Base-by-base conservation (phyloP, 2,797 vertebrate species). In the Schizothorax lantsangensis region DNA sequence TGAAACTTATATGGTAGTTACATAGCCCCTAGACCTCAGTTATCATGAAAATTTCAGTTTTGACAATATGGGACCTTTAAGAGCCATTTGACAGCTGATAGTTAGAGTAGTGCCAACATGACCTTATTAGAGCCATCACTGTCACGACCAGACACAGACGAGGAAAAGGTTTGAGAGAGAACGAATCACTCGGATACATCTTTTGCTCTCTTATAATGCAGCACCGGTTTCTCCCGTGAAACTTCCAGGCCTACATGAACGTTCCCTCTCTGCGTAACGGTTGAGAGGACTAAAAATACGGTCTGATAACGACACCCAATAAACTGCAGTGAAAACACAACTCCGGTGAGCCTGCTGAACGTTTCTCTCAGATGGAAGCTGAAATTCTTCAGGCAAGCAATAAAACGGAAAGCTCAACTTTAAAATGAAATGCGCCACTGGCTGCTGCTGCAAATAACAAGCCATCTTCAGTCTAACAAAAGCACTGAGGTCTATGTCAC, bases 111-210 rank as follows among this genome's bases (percentile, higher is more conserved):
- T 79, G 89, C 87, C 73, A 62, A 45, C 85, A 71, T 71, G 57
- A 87, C 89, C 89, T 90, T 49, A 78, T 93, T 92, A 92, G 79
- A 89, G 79, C 90, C 89, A 91, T 93, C 91, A 86, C 85, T 88
- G 90, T 91, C 90, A 90, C 73, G 75, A 83, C 68, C 10, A 81
- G 38, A 84, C 72, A 14, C 71, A 33, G 43, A 68, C 1, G 30
- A 40, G 36, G 10, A 62, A 62, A 88, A 81, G 77, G 49, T n/a
- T 19, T 57, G n/a, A 71, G 59, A 21, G 7, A 26, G 14, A 69
- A 47, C 47, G 3, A 11, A 45, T 79, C 45, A 69, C 59, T 68
- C 23, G 0, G 19, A 45, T 21, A 30, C 26, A 49, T 75, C 45
- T 8, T 77, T 77, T 74, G 23, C 38, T 2, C 33, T 19, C 7